phyloP scores from a whole-genome alignment of 2,888 invertebrate species.

The Tricholauxania praeusta region DNA sequence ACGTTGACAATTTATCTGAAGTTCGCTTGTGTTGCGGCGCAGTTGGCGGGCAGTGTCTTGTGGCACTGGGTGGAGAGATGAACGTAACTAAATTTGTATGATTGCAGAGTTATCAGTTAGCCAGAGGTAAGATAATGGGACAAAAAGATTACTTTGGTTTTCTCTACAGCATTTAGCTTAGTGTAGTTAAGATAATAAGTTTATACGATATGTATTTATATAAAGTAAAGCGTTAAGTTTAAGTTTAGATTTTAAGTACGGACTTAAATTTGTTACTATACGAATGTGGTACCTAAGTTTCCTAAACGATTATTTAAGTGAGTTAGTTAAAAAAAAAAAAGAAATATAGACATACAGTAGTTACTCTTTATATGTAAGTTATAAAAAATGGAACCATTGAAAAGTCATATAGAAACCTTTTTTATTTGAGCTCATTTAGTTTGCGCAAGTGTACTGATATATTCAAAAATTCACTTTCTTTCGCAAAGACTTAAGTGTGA shows the following conservation, averaged over 20 bases:
- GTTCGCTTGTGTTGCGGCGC: not conserved
- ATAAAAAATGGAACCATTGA: too few species aligned
- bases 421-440: too few species aligned
- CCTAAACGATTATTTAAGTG: not conserved
- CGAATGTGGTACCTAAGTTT: constrained; percentile 14
- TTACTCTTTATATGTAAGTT: too few species aligned
- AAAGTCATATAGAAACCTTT: too few species aligned
- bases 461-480: too few species aligned
- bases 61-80: constrained; percentile 45
- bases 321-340: not conserved
- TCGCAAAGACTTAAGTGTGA: too few species aligned
- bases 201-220: too few species aligned
- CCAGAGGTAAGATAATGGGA: constrained; percentile 1
- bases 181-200: too few species aligned
- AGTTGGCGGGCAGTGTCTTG: not conserved
- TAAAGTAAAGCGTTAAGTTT: not conserved
- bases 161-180: too few species aligned
- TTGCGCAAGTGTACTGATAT: too few species aligned
- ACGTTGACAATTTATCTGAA: constrained; percentile 52
- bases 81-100: constrained; percentile 45
- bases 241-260: too few species aligned
- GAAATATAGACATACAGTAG: too few species aligned
- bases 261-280: constrained; percentile 10
- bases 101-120: constrained; percentile 12
- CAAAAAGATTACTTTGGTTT: not conserved